Evolutionary conservation across 35 echinoderm and acorn worm genomes (phyloP).

Genomic region (Anneissia japonica): DNA sequence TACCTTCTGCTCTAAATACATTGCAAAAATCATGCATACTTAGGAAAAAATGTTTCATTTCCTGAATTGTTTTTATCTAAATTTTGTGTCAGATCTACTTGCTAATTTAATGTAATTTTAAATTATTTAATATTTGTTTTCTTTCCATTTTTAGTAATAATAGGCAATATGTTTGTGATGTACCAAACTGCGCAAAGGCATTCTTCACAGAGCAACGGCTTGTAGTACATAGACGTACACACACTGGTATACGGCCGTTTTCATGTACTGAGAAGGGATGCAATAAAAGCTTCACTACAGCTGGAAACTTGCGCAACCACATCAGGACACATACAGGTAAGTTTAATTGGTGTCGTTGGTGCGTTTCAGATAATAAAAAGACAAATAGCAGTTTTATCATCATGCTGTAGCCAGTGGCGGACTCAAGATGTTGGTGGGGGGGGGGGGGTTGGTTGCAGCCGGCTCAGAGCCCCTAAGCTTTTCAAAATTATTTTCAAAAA

Average conservation of each 20-base stretch:
- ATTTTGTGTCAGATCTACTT: too few species aligned
- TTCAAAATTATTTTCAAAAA: too few species aligned
- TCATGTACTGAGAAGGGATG: conserved; percentile 77
- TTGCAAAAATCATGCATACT: too few species aligned
- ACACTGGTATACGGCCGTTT: conserved; percentile 84
- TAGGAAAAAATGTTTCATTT: too few species aligned
- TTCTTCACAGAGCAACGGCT: conserved; percentile 91
- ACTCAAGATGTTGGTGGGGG: not conserved
- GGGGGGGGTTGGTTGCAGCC: not conserved
- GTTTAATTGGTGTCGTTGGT: too few species aligned
- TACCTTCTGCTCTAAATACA: too few species aligned
- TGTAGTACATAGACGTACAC: conserved; percentile 82
- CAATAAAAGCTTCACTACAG: conserved; percentile 90
- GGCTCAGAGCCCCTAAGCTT: too few species aligned
- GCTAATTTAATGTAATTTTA: too few species aligned
- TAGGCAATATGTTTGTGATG: conserved; percentile 64
- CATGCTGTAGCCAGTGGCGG: not conserved
- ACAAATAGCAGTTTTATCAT: not conserved
- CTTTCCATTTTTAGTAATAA: conserved; percentile 73
- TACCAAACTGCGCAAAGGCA: conserved; percentile 57
- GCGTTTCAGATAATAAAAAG: too few species aligned
- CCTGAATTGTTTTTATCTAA: too few species aligned
- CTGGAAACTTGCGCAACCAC: conserved; percentile 90
- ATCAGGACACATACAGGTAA: conserved; percentile 80
- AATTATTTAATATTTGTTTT: too few species aligned